Base-by-base conservation (phyloP, 2,113 vertebrate species). In the Echinops telfairi region DNA sequence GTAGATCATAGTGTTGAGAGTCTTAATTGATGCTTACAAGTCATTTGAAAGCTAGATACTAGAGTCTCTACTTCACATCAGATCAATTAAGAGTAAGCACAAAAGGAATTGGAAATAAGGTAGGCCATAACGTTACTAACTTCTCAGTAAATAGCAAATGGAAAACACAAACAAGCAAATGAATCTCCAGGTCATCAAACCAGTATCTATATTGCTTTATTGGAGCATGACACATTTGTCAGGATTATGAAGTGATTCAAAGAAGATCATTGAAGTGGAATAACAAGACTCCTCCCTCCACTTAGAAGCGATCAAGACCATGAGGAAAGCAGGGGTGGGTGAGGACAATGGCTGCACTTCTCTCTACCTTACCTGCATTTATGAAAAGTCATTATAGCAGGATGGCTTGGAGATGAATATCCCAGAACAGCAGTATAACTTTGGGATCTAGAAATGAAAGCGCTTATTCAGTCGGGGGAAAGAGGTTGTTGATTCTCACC, bases 261-360 rank as follows among this genome's bases (percentile, higher is more conserved):
- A 90, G 87, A 93, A 95, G 89, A 96, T 25, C 89, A 87, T 85
- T 83, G 92, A 92, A 43, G 60, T 96, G 88, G 96, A 86, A 68
- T 85, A 95, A 83, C 3, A 89, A 80, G 11, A 53, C 3, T 2
- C 3, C 3, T 2, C 3, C 93, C 85, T 95, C 83, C 89, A 92
- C 96, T 90, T 96, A 92, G 94, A 90, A 97, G 97, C 95, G 88
- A 97, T 88, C 92, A 94, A 96, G 97, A 90, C 73, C 27, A 75
- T 40, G 89, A 86, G 82, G 76, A 96, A 97, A 96, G 95, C 85
- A 95, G 96, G 80, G 47, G 0, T 29, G 57, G 27, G 70, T 6
- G 2, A 9, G 68, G n/a, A n/a, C 43, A 82, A 20, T 3, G 14
- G 1, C 14, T 10, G 92, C 73, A 33, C 75, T 36, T 88, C 92